Conservation (phyloP, 2,888 invertebrate genomes). For the Melinopterus prodromus region DNA sequence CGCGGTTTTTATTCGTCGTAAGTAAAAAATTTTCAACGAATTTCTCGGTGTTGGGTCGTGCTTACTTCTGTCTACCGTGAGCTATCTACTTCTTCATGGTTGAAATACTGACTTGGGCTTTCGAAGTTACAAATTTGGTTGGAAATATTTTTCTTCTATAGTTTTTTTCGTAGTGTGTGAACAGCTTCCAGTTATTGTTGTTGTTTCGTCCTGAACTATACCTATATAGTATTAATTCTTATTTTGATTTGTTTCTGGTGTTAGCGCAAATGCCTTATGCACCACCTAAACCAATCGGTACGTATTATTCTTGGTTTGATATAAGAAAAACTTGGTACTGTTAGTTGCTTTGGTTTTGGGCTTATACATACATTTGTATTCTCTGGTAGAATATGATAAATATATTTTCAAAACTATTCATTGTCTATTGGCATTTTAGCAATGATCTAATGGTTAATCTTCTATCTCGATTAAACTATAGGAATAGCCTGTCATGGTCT, state of each 20-base stretch:
- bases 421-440: no score
- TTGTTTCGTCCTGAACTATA: background rate
- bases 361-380: no score
- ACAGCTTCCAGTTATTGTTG: background rate
- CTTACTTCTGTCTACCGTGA: background rate
- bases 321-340: background rate
- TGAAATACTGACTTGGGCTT: background rate
- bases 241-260: background rate
- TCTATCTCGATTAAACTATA: no score
- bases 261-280: background rate
- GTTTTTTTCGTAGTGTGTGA: background rate
- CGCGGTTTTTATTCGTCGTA: background rate
- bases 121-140: background rate
- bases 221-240: background rate
- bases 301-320: constrained; percentile 7
- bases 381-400: no score
- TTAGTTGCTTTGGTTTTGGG: background rate
- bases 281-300: background rate
- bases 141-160: background rate
- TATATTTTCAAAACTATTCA: no score
- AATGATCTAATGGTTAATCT: no score
- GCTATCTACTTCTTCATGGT: no score
- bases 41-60: background rate
- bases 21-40: background rate
- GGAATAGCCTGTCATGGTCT: no score